These are phyloP conservation scores for Chrysolina haemoptera DNA, from an alignment of 2,888 invertebrate genomes.

Conservation along the genomic window DNA sequence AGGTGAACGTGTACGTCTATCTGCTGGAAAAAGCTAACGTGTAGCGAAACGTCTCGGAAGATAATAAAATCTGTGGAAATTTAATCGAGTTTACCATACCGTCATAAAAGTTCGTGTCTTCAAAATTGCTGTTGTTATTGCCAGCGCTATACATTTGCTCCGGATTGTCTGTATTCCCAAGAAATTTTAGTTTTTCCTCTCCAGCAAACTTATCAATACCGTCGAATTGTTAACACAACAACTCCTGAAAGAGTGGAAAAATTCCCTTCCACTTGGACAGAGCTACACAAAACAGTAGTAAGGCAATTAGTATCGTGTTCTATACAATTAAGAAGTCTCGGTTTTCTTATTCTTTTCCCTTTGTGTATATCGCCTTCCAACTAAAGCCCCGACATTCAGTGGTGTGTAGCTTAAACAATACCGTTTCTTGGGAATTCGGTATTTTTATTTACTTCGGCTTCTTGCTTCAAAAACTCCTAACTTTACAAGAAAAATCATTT, in stretches of 20 bases:
- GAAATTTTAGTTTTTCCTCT: too few relatives aligned
- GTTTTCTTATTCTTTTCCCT: conserved; percentile 58
- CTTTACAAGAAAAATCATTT: conserved; percentile 18
- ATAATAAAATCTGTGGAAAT: too few relatives aligned
- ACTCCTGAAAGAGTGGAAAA: conserved; percentile 38
- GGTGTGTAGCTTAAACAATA: conserved; percentile 25
- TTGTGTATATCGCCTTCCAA: conserved; percentile 37
- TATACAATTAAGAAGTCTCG: conserved; percentile 68
- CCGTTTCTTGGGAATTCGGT: conserved; percentile 23
- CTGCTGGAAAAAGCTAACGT: too few relatives aligned
- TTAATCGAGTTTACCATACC: too few relatives aligned
- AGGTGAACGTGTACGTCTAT: too few relatives aligned
- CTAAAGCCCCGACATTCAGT: conserved; percentile 37
- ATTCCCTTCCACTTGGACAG: conserved; percentile 66
- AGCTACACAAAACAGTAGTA: conserved; percentile 67
- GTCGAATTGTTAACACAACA: conserved; percentile 29
- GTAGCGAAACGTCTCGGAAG: too few relatives aligned
- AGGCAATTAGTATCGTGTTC: conserved; percentile 70
- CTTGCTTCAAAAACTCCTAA: conserved; percentile 13
- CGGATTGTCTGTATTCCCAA: too few relatives aligned
- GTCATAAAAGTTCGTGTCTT: too few relatives aligned
- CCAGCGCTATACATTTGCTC: too few relatives aligned
- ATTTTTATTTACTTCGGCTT: conserved; percentile 18
- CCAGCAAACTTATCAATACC: not conserved
- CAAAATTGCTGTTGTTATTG: too few relatives aligned